Percentiles rank a stretch among this genome's conserved stretches.
These are phyloP conservation scores for Tenthredo mesomela DNA, from an alignment of 2,888 invertebrate species.

Conservation along the genomic window DNA sequence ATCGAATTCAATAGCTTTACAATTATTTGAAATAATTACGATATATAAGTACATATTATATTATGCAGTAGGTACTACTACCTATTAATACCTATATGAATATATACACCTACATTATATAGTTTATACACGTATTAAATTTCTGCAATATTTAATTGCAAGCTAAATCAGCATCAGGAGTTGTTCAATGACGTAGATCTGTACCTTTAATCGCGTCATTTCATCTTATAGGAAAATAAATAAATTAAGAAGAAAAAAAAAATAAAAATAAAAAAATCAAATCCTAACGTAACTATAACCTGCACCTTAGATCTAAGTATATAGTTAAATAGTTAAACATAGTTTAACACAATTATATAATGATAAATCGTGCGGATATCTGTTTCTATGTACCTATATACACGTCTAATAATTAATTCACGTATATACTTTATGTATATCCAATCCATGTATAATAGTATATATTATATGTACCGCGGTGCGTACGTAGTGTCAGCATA, in stretches of 20 bases:
- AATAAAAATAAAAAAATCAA: neutral
- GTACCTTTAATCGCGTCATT: neutral
- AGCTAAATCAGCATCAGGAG: neutral
- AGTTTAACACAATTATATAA: neutral
- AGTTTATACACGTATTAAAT: too few species aligned
- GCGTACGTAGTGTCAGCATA: neutral
- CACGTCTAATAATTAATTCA: neutral
- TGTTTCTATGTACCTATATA: neutral
- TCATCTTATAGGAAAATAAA: too few species aligned
- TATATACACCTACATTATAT: too few species aligned
- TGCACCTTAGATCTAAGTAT: neutral
- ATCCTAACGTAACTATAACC: conserved; percentile 19
- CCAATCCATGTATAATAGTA: neutral
- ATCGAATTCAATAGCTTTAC: too few species aligned
- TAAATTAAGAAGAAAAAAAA: too few species aligned
- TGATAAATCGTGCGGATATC: neutral
- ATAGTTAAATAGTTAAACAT: neutral
- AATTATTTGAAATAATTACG: too few species aligned
- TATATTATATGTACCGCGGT: neutral
- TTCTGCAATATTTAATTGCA: neutral
- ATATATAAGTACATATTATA: too few species aligned
- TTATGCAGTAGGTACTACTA: too few species aligned
- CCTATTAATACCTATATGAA: too few species aligned
- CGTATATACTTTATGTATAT: neutral
- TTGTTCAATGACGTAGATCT: neutral